Conservation (phyloP, 1,140 invertebrate genomes). For the Formica exsecta region DNA sequence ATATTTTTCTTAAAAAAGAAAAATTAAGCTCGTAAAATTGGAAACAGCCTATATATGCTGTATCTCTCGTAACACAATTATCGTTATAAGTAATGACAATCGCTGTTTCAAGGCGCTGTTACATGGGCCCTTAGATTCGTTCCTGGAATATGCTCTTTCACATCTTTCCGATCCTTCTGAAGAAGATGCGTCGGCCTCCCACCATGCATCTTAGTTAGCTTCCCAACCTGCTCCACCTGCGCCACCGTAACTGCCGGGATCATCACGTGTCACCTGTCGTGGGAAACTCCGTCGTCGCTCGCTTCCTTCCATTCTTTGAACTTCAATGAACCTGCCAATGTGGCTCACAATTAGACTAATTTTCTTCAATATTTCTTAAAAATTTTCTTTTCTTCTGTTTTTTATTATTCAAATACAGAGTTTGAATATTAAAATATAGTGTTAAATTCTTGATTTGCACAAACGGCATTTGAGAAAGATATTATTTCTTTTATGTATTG, state of each 20-base stretch:
- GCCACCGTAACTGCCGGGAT: constrained; percentile 79
- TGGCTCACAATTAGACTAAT: too few relatives aligned
- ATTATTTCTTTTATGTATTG: not conserved
- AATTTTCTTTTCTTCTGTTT: not conserved
- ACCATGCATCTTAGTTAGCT: constrained; percentile 58
- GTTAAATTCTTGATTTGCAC: not conserved
- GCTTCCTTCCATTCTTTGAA: constrained; percentile 64
- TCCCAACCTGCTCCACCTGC: constrained; percentile 82
- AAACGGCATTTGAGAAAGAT: not conserved
- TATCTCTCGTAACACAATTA: not conserved
- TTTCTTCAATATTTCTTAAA: not conserved
- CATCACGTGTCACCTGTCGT: constrained; percentile 87
- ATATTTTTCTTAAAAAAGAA: not conserved
- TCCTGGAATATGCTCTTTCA: constrained; percentile 5
- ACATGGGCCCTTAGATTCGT: not conserved
- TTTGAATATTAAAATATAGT: not conserved
- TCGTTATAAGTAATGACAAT: not conserved
- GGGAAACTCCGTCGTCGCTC: constrained; percentile 80
- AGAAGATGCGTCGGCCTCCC: constrained; percentile 50
- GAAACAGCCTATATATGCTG: not conserved
- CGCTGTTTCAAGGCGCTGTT: not conserved
- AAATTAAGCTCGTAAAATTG: not conserved
- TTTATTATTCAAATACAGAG: not conserved
- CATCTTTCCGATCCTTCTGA: constrained; percentile 51
- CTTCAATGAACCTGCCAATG: too few relatives aligned